Base-by-base conservation (phyloP, 2,888 invertebrate species). In the Drosophila leonis region DNA sequence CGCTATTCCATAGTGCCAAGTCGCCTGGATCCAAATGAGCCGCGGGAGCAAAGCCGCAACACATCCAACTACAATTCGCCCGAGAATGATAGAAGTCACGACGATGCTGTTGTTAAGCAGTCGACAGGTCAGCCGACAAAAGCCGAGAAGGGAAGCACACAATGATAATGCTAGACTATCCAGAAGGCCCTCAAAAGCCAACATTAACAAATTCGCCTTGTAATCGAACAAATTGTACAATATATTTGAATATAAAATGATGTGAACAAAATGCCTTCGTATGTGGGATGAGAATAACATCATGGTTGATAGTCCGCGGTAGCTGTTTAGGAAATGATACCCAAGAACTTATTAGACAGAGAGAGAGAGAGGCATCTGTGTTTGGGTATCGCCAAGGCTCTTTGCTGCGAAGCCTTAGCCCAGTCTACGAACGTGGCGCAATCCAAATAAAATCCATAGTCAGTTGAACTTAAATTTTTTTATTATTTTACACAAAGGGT, bases 1-100 rank as follows among this genome's bases (percentile, higher is more conserved):
- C 86, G 88, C 2, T 84, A 88, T 6, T 80, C 83, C 2, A 65
- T 77, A 15, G 75, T 64, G 0, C 33, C 41, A 0, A 68, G 42
- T 42, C 60, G 60, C 13, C n/a, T 70, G 51, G 75, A 75, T 18
- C 62, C 60, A 0, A 56, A 54, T 42, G 66, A 71, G 27, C 64
- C 55, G 12, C 70, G n/a, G 0, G 35, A 57, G 13, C 46, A 29
- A 35, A 12, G 1, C 12, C 24, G 8, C 0, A 46, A 10, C 6
- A 8, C 29, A 31, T 44, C 65, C 12, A 39, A 18, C 13, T 35
- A 4, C 29, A 29, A 27, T 18, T 24, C 59, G 3, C 31, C 35
- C 20, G 29, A 41, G 8, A 33, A 5, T 7, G 18, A n/a, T 18
- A 2, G 31, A 2, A 29, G 29, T 4, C 52, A n/a, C 9, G 18